A percentile compares a stretch with the other conserved stretches of the same genome.
These are phyloP conservation scores for Galerucella nymphaeae DNA, from an alignment of 2,888 invertebrate genomes.

Conservation along the genomic window DNA sequence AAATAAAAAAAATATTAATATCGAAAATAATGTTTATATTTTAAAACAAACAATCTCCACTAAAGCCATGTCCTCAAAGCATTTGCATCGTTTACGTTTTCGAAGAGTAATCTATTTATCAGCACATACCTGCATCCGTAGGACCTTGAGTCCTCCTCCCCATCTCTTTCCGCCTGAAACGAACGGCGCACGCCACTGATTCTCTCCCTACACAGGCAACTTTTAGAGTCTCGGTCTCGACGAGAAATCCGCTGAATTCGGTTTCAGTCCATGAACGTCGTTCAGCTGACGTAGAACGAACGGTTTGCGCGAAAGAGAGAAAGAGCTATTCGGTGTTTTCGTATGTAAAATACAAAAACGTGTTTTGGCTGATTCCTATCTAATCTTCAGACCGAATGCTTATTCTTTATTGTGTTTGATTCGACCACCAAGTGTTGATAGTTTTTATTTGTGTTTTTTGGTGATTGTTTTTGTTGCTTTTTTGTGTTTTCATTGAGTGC, in stretches of 20 bases:
- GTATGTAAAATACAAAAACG: conserved; percentile 40
- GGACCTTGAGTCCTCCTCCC: conserved; percentile 26
- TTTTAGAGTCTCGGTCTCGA: conserved; percentile 45
- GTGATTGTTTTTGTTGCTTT: conserved; percentile 43
- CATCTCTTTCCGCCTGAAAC: conserved; percentile 20
- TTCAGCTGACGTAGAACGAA: conserved; percentile 27
- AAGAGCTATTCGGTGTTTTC: conserved; percentile 26
- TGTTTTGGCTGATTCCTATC: conserved; percentile 43
- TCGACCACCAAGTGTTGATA: conserved; percentile 39
- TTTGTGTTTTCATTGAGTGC: conserved; percentile 34
- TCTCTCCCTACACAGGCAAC: conserved; percentile 43
- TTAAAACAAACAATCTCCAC: conserved; percentile 12
- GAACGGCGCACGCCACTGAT: conserved; percentile 35
- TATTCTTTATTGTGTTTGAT: conserved; percentile 38
- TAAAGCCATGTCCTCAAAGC: conserved; percentile 9
- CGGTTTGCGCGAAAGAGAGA: conserved; percentile 17
- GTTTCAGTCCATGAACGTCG: conserved; percentile 44
- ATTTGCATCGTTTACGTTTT: conserved; percentile 18
- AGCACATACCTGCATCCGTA: conserved; percentile 33
- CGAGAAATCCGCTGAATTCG: conserved; percentile 32
- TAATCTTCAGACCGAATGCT: conserved; percentile 35
- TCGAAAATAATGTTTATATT: conserved; percentile 1
- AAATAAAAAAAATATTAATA: background rate
- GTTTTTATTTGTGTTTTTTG: conserved; percentile 40
- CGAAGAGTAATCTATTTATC: conserved; percentile 23